Base-by-base conservation (phyloP, 2,113 vertebrate genomes). In the Egretta garzetta region DNA sequence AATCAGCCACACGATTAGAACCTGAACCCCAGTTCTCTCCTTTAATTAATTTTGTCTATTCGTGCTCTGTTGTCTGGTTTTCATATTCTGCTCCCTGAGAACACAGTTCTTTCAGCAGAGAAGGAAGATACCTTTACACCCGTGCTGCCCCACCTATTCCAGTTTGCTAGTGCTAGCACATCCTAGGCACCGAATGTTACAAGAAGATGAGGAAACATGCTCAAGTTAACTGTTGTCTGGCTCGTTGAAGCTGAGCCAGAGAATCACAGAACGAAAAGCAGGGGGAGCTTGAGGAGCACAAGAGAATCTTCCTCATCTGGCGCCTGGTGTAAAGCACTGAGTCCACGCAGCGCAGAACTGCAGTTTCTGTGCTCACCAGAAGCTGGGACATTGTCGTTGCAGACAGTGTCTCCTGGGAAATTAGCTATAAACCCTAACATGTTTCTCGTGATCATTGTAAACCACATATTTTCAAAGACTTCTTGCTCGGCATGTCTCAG, bases 241-340 rank as follows among this genome's bases (percentile, higher is more conserved):
- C 62, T 66, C 33, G 5, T 20, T 71, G 88, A 89, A 75, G 56
- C 56, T 39, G 43, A 81, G 76, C 60, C 76, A 91, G 68, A 94
- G 66, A 95, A 86, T 95, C 92, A 63, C 88, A 89, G 64, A 97
- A 91, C 58, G 96, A 92, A 97, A 97, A 97, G 95, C 86, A 97
- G 96, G 95, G 96, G 96, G 96, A 97, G 96, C 96, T 70, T 97
- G 93, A 96, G 87, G 93, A 97, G 96, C 96, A 96, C 74, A 53
- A 90, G 87, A 93, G 58, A 96, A 94, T 95, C 79, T 56, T 94
- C 80, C 39, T 82, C 77, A 8, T 93, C 30, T 75, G 32, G 10
- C 70, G 41, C 35, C 66, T 93, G 35, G 23, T 91, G 45, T 55
- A 80, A 71, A 87, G 86, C 76, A 14, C 35, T 13, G 60, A 81